These are phyloP conservation scores for Anguilla marmorata DNA, from an alignment of 2,797 vertebrate genomes.

Conservation along the genomic window DNA sequence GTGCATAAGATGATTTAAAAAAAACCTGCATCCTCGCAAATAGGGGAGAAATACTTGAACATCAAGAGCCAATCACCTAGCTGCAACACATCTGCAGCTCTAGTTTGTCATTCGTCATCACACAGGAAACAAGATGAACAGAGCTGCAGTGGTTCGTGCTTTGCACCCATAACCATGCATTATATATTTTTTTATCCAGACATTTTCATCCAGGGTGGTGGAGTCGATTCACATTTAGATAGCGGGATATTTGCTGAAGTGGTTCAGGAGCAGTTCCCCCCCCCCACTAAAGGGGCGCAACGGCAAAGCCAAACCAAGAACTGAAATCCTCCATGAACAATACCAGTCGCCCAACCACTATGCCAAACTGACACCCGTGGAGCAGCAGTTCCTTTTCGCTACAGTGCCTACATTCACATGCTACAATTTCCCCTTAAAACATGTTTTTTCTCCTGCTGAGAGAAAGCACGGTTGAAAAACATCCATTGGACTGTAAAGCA, in stretches of 20 bases:
- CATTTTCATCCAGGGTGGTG: neutral
- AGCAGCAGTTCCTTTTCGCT: neutral
- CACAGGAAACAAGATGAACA: neutral
- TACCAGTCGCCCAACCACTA: neutral
- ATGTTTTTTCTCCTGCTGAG: neutral
- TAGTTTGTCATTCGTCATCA: neutral
- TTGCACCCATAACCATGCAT: neutral
- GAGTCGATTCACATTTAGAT: neutral
- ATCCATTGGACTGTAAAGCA: neutral
- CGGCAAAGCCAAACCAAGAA: neutral
- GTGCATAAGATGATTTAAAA: neutral
- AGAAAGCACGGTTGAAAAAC: neutral
- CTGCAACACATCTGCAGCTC: neutral
- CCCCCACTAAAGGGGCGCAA: neutral
- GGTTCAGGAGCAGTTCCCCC: neutral
- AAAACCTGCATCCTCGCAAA: neutral
- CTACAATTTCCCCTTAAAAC: neutral
- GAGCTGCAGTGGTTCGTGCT: neutral
- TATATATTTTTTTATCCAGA: neutral
- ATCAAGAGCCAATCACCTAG: neutral
- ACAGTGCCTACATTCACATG: neutral
- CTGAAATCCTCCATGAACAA: neutral
- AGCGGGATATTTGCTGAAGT: neutral
- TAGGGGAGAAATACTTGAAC: neutral
- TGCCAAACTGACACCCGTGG: neutral